Evolutionary conservation across 2,888 invertebrate genomes (phyloP), one percentile per base, ranked within the genome.

Genomic region (Coremacera marginata): DNA sequence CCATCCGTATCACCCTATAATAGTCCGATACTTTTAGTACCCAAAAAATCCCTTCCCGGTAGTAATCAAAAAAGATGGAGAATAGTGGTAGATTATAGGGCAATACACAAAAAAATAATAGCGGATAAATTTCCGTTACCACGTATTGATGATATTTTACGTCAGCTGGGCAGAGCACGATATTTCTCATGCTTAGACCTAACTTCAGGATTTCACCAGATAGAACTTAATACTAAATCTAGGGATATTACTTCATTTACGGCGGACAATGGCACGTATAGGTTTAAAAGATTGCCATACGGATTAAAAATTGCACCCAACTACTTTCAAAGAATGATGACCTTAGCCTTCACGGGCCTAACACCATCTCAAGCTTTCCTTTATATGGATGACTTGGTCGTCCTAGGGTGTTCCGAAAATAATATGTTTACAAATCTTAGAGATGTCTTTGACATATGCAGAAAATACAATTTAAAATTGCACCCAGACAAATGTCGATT

Each of bases 51-150:
- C n/a, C 25, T 67, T 8, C 55, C 75, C 16, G 37, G 55, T 4
- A 57, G 16, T 22, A 49, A 2, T 34, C 65, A 75, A 27, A 77
- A 76, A 8, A 37, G 37, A 37, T 37, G 37, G 37, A 8, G 37
- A 37, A 37, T 37, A 7, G 37, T 37, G 3, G 34, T 77, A 4
- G 77, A 77, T 44, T 77, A 74, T 34, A 67, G 75, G 7, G 44
- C 34, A 52, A 11, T 70, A n/a, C 52, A 76, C 60, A 76, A 76
- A 57, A 70, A 76, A 57, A 19, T 73, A n/a, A 25, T 73, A 14
- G 49, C 63, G 5, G 49, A 73, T 25, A 73, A 73, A 25, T 73
- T 37, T 37, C 8, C 37, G 37, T 37, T 37, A 7, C 37, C 37
- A 37, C 37, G 37, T 37, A 37, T 37, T 37, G 73, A 73, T 9